Evolutionary conservation across 2,797 vertebrate genomes (phyloP).

Genomic region (Chanos chanos): DNA sequence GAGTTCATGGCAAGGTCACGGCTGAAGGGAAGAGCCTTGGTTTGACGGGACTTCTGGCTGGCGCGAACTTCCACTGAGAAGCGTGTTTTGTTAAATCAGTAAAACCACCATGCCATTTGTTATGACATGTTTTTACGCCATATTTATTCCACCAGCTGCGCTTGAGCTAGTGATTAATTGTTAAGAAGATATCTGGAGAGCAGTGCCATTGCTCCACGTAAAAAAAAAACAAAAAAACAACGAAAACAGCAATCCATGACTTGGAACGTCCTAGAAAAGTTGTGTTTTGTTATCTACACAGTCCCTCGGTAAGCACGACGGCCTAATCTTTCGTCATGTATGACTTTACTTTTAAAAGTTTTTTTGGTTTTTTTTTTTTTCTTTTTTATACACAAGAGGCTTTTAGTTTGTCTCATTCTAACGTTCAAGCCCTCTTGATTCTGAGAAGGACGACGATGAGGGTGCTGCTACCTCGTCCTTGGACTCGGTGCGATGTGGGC

Average conservation of each 20-base stretch:
- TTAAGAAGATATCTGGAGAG: slow-evolving; percentile 1
- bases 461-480: slow-evolving; percentile 23
- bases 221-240: too few relatives aligned
- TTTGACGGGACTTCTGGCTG: neutral
- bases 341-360: too few relatives aligned
- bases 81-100: slow-evolving; percentile 14
- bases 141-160: slow-evolving; percentile 32
- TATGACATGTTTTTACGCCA: slow-evolving; percentile 35
- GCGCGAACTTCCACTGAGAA: neutral
- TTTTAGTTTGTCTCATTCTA: neutral
- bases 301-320: too few relatives aligned
- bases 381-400: too few relatives aligned
- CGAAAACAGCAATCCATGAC: too few relatives aligned
- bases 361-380: too few relatives aligned
- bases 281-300: too few relatives aligned
- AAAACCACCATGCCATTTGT: slow-evolving; percentile 36
- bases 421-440: slow-evolving; percentile 5
- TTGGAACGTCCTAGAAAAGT: too few relatives aligned
- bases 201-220: too few relatives aligned
- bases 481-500: neutral
- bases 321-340: too few relatives aligned
- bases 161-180: slow-evolving; percentile 2
- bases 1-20: slow-evolving; percentile 21
- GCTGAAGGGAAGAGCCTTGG: slow-evolving; percentile 12
- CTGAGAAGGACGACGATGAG: slow-evolving; percentile 2